These are phyloP conservation scores for Rhadinocentrus ornatus DNA, from an alignment of 2,797 vertebrate species.

Conservation along the genomic window DNA sequence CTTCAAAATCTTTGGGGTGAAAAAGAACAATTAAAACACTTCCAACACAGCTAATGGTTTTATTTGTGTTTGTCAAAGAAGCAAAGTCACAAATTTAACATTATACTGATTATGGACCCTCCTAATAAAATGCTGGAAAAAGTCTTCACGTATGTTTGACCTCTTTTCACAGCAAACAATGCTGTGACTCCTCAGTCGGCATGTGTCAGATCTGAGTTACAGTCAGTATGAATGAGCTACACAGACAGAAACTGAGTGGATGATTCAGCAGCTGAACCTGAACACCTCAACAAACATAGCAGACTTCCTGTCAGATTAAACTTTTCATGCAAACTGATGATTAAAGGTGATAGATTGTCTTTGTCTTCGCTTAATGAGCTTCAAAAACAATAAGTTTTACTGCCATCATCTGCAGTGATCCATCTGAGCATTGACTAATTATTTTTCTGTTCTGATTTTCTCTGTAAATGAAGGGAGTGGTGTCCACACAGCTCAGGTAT, in stretches of 20 bases:
- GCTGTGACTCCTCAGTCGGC: background rate
- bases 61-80: background rate
- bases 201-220: background rate
- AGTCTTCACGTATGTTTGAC: background rate
- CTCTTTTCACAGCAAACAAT: background rate
- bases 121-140: background rate
- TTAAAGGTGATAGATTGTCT: background rate
- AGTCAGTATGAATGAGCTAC: background rate
- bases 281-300: constrained; percentile 1
- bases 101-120: background rate
- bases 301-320: background rate
- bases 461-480: constrained; percentile 7
- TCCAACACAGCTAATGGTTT: background rate
- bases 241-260: background rate
- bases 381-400: background rate
- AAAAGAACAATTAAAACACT: background rate
- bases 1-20: background rate
- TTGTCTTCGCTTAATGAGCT: background rate
- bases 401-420: background rate
- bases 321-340: background rate
- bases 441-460: constrained; percentile 5
- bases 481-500: constrained; percentile 39
- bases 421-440: background rate
- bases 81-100: background rate
- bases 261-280: background rate